phyloP scores from a whole-genome alignment of 2,113 vertebrate genomes.

The Sinocyclocheilus maitianheensis region DNA sequence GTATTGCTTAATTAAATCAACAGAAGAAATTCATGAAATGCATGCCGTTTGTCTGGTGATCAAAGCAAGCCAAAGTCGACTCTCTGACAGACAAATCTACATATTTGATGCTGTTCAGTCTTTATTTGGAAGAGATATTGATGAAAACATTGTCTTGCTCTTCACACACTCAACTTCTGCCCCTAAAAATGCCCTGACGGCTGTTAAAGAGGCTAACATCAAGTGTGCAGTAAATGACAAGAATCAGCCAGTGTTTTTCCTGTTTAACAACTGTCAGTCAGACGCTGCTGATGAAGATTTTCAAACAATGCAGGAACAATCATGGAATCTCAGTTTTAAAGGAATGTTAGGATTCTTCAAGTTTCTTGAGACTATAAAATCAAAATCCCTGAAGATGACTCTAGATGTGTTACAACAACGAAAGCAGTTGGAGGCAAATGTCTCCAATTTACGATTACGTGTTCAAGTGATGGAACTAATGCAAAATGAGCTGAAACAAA shows the following conservation, averaged over 20 bases:
- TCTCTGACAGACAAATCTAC: neutral
- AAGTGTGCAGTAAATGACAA: neutral
- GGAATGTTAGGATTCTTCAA: accelerated
- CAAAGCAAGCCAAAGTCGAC: accelerated
- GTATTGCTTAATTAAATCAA: neutral
- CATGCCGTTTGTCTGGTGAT: neutral
- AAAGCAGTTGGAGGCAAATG: neutral
- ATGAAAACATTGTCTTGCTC: neutral
- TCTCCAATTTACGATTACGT: accelerated
- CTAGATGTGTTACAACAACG: accelerated
- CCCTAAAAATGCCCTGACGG: neutral
- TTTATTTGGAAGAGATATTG: neutral
- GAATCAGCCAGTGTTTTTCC: too few relatives aligned
- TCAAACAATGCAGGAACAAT: neutral
- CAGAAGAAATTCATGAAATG: accelerated
- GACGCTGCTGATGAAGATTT: neutral
- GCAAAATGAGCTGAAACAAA: neutral
- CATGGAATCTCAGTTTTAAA: neutral
- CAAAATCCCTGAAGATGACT: neutral
- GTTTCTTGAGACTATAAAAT: neutral
- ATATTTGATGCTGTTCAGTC: conserved; percentile 13
- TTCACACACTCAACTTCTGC: accelerated
- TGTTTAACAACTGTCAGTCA: neutral
- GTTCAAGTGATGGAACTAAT: too few relatives aligned
- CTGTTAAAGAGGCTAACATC: neutral